phyloP scores from a whole-genome alignment of 2,888 invertebrate genomes.

The Drepana falcataria region DNA sequence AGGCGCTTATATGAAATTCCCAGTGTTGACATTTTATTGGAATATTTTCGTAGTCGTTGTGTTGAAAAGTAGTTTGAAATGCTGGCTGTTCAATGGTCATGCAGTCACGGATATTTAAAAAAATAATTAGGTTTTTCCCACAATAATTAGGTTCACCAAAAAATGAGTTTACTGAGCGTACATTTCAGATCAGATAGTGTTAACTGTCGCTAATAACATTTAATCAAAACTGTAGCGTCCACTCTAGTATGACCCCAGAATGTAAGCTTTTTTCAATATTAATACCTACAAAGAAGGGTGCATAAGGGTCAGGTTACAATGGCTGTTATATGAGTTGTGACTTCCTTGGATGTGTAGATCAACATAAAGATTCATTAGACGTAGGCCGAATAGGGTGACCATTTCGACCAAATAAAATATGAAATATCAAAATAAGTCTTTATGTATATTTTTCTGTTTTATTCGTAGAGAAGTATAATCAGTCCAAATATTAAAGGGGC shows the following conservation, averaged over 20 bases:
- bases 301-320: slow-evolving; percentile 14
- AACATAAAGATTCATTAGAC: slow-evolving; percentile 13
- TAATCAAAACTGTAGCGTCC: not conserved
- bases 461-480: too few species aligned
- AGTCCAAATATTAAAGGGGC: too few species aligned
- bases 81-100: not conserved
- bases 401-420: not conserved
- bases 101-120: slow-evolving; percentile 3
- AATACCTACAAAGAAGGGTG: slow-evolving; percentile 4
- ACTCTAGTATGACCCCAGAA: not conserved
- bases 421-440: too few species aligned
- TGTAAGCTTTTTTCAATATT: not conserved
- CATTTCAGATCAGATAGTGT: slow-evolving; percentile 23
- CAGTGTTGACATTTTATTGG: too few species aligned
- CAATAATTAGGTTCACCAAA: slow-evolving; percentile 25
- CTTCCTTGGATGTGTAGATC: slow-evolving; percentile 30
- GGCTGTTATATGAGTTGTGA: slow-evolving; percentile 26
- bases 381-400: slow-evolving; percentile 10
- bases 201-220: slow-evolving; percentile 22
- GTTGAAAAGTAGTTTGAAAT: too few species aligned
- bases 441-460: too few species aligned
- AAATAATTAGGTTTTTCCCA: slow-evolving; percentile 26
- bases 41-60: too few species aligned
- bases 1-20: too few species aligned
- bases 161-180: slow-evolving; percentile 18